phyloP scores from a whole-genome alignment of 2,113 vertebrate genomes.

The Oryzias woworae region DNA sequence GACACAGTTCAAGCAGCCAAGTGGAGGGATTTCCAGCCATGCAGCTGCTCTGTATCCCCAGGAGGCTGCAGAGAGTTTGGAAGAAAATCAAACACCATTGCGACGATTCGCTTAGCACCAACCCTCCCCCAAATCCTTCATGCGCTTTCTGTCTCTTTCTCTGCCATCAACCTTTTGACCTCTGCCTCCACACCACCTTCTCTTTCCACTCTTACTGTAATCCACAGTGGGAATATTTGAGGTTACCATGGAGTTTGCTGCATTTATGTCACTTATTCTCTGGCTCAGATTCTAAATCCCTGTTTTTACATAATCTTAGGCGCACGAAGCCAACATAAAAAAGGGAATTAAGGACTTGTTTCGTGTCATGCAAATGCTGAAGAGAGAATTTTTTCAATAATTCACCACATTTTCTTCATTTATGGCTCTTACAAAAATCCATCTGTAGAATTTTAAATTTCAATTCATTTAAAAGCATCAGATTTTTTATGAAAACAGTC shows the following conservation, averaged over 20 bases:
- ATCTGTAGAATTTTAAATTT: too few relatives aligned
- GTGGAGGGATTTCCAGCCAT: constrained; percentile 34
- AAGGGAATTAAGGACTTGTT: background rate
- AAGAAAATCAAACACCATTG: constrained; percentile 46
- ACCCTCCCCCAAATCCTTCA: constrained; percentile 24
- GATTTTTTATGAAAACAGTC: too few relatives aligned
- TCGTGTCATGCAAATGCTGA: too few relatives aligned
- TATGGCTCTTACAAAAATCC: too few relatives aligned
- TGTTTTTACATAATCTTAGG: background rate
- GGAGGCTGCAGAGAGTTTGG: constrained; percentile 41
- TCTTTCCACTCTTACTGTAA: constrained; percentile 24
- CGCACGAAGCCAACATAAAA: background rate
- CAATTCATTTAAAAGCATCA: too few relatives aligned
- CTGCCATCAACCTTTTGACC: constrained; percentile 31
- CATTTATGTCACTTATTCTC: constrained; percentile 7
- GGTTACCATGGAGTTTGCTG: constrained; percentile 19
- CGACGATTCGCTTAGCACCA: constrained; percentile 36
- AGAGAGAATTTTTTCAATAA: too few relatives aligned
- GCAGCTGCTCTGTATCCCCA: constrained; percentile 46
- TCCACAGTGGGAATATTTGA: constrained; percentile 22
- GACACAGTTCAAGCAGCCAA: constrained; percentile 34
- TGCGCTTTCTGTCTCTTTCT: constrained; percentile 19
- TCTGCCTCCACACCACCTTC: constrained; percentile 9
- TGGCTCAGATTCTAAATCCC: background rate
- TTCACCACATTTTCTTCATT: too few relatives aligned